These are phyloP conservation scores for Drosophila anceps DNA, from an alignment of 2,888 invertebrate species.

Conservation along the genomic window DNA sequence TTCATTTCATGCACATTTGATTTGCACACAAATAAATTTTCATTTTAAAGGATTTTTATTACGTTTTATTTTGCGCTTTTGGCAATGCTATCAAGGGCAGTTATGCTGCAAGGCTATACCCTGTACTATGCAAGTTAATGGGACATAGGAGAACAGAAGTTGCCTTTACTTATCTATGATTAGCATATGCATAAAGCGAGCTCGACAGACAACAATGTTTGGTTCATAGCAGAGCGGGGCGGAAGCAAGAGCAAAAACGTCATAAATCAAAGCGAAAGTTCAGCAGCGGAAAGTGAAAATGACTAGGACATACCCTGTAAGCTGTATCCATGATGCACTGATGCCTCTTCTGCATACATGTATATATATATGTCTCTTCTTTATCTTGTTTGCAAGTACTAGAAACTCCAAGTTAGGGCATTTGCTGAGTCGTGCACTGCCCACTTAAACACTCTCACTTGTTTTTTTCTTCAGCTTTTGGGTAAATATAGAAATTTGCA, in stretches of 20 bases:
- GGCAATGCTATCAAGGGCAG: constrained; percentile 11
- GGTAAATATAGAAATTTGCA: constrained; percentile 38
- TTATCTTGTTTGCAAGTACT: background rate
- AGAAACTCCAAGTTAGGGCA: background rate
- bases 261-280: constrained; percentile 71
- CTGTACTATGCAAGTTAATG: background rate
- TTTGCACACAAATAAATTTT: constrained; percentile 43
- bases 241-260: constrained; percentile 7
- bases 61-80: constrained; percentile 57
- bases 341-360: background rate
- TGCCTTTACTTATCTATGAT: background rate
- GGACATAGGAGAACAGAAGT: too few species aligned
- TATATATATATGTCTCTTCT: too few species aligned
- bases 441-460: background rate
- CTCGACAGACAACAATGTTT: background rate
- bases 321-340: too few species aligned
- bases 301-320: background rate
- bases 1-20: constrained; percentile 52
- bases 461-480: constrained; percentile 7
- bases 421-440: background rate
- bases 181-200: background rate
- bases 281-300: background rate
- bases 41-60: constrained; percentile 10
- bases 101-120: constrained; percentile 1
- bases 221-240: background rate